A percentile compares a stretch with the other conserved stretches of the same genome.
Evolutionary conservation across 2,113 vertebrate species (phyloP).

Genomic region (Gracilinanus agilis): DNA sequence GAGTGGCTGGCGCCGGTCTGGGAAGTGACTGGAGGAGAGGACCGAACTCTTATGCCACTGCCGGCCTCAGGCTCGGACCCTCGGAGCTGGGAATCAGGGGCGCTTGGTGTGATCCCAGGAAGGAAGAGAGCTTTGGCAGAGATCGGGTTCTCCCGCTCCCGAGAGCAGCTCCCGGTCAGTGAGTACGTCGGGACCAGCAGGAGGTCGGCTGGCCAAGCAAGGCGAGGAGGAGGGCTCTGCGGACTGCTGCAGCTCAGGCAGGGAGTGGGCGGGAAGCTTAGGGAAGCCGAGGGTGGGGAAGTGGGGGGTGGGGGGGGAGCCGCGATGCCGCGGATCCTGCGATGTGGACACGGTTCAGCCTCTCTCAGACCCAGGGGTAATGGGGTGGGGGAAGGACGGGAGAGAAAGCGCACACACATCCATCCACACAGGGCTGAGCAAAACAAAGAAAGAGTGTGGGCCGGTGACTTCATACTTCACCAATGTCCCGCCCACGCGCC

Average conservation of each 20-base stretch:
- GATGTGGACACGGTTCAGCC: conserved; percentile 27
- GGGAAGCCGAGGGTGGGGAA: not conserved
- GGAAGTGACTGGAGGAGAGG: not conserved
- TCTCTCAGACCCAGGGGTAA: conserved; percentile 6
- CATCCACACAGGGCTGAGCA: conserved; percentile 60
- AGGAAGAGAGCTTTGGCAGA: conserved; percentile 11
- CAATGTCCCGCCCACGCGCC: conserved; percentile 83
- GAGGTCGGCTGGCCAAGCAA: not conserved
- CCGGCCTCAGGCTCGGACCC: not conserved
- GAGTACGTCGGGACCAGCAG: conserved; percentile 57
- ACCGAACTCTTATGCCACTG: not conserved
- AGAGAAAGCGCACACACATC: not conserved
- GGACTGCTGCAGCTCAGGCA: not conserved
- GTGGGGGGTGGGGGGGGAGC: not conserved
- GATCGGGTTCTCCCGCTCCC: conserved; percentile 18
- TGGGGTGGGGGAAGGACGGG: conserved; percentile 32
- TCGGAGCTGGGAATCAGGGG: not conserved
- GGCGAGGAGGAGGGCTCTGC: conserved; percentile 6
- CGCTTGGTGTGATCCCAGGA: not conserved
- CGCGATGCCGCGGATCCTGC: not conserved
- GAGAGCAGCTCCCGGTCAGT: conserved; percentile 32
- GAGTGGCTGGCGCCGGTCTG: not conserved
- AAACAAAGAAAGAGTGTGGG: conserved; percentile 79
- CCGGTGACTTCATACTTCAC: conserved; percentile 82
- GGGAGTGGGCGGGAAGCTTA: not conserved